phyloP scores from a whole-genome alignment of 2,113 vertebrate species.

The Cheirogaleus medius region DNA sequence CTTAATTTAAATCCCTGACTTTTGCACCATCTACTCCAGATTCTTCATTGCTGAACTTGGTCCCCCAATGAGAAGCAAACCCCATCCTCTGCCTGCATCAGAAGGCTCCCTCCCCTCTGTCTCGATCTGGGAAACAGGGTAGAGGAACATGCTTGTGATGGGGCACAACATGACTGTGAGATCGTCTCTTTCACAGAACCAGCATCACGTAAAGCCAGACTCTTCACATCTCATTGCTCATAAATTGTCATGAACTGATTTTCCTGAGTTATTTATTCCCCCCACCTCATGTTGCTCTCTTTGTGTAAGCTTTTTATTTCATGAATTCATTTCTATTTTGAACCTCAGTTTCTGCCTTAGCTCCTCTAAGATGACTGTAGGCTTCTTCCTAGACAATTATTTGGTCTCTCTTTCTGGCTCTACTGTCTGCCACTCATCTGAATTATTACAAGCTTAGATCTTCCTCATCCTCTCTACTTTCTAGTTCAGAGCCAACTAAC shows the following conservation, averaged over 20 bases:
- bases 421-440: neutral
- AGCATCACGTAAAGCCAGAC: neutral
- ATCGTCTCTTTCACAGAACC: neutral
- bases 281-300: neutral
- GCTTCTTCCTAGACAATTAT: neutral
- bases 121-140: neutral
- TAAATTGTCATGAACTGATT: neutral
- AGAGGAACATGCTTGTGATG: too few relatives aligned
- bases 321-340: neutral
- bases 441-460: neutral
- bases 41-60: neutral
- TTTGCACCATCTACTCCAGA: neutral
- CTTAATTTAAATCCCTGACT: neutral
- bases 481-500: neutral
- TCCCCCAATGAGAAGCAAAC: neutral
- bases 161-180: too few relatives aligned
- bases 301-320: neutral
- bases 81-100: neutral
- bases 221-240: neutral
- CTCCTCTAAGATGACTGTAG: neutral
- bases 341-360: neutral
- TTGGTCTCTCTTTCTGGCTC: neutral
- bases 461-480: neutral
- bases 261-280: neutral
- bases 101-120: neutral